Base-by-base conservation (phyloP, 2,888 invertebrate genomes). In the Zhuqinia jingwanae region DNA sequence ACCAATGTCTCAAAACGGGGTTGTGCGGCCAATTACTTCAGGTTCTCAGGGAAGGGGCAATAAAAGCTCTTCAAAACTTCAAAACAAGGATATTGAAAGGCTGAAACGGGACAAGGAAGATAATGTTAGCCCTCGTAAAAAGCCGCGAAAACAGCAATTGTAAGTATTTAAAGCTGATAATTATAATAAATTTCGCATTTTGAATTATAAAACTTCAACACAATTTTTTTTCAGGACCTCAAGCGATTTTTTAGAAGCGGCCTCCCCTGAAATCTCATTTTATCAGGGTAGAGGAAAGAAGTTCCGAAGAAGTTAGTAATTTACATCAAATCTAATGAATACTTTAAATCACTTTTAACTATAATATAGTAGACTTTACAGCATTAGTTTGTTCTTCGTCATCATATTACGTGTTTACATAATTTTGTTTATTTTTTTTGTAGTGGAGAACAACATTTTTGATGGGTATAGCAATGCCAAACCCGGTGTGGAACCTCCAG, bases 81-180 rank as follows among this genome's bases (percentile, higher is more conserved):
- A 70, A 53, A 68, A 79, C n/a, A 90, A 89, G 83, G 90, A 90
- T 47, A 58, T 89, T 11, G 90, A 90, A 45, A 84, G 90, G 50
- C 42, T 88, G 25, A 90, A 90, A 73, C 87, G 87, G 75, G 90
- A 90, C 45, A 90, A 89, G 53, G 89, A 91, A 20, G 91, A 92
- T 70, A 92, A 93, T 92, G 95, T 95, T 92, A 95, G 95, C 79
- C 97, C 98, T 0, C 94, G 98, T 85, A 98, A 98, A 92, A 98
- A 98, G 92, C 97, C 98, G 0, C 94, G 98, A 87, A 97, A 98
- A 92, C 98, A 96, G 91, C 95, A 96, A 93, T 94, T 97, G 97
- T 97, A 93, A 94, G 95, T 94, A 20, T 20, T 36, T 77, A n/a
- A n/a, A n/a, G n/a, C n/a, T n/a, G n/a, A n/a, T n/a, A n/a, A n/a